Conservation (phyloP, 2,113 vertebrate species). For the Motacilla tschutschensis region DNA sequence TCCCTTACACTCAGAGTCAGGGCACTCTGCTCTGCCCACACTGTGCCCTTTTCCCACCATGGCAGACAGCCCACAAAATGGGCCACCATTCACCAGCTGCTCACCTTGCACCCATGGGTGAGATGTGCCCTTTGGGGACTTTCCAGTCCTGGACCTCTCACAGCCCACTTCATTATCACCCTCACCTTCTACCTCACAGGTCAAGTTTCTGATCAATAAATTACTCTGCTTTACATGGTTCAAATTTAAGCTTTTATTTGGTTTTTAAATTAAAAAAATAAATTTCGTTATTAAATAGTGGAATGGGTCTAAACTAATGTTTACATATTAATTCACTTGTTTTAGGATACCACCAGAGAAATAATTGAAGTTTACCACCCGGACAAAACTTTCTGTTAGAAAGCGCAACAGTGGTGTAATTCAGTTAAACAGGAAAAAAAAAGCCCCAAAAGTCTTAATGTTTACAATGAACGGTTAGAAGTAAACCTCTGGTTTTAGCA, state of each 20-base stretch:
- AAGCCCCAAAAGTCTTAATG: slow-evolving; percentile 58
- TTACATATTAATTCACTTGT: slow-evolving; percentile 72
- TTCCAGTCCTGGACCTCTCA: not conserved
- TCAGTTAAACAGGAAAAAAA: slow-evolving; percentile 63
- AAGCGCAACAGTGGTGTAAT: slow-evolving; percentile 68
- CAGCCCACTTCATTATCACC: accelerated
- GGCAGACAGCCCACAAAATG: not conserved
- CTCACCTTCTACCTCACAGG: not conserved
- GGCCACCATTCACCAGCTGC: not conserved
- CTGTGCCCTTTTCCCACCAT: not conserved
- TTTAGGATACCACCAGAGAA: slow-evolving; percentile 69
- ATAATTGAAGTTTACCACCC: slow-evolving; percentile 51
- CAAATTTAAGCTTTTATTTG: slow-evolving; percentile 83
- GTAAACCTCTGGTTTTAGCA: slow-evolving; percentile 66
- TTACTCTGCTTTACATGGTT: slow-evolving; percentile 77
- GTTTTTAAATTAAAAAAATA: slow-evolving; percentile 87
- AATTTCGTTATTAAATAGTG: slow-evolving; percentile 86
- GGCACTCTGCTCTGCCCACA: not conserved
- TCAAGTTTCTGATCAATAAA: slow-evolving; percentile 60
- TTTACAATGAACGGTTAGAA: slow-evolving; percentile 68
- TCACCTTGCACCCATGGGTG: not conserved
- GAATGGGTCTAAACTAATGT: slow-evolving; percentile 79
- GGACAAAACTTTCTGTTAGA: slow-evolving; percentile 67
- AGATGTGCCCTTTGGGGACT: not conserved
- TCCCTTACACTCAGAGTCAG: not conserved